These are phyloP conservation scores for Epiblema foenella DNA, from an alignment of 2,888 invertebrate genomes.

Conservation along the genomic window DNA sequence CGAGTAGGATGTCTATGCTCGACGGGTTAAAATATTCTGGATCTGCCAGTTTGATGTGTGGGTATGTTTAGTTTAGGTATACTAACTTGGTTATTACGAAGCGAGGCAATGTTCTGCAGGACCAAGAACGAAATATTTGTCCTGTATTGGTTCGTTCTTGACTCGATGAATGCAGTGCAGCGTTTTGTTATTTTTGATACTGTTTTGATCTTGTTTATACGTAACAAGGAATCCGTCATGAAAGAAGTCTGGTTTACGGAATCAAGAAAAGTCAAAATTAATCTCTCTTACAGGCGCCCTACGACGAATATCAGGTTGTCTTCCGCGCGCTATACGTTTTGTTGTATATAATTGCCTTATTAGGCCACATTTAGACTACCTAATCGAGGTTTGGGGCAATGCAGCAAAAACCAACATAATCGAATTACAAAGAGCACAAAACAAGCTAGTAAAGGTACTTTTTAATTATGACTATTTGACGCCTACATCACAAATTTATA, in stretches of 20 bases:
- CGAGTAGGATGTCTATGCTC: constrained; percentile 19
- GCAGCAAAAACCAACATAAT: no score
- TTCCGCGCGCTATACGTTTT: background rate
- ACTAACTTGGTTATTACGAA: constrained; percentile 9
- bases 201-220: constrained; percentile 18
- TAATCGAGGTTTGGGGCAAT: no score
- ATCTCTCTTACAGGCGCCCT: background rate
- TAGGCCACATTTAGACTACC: constrained; percentile 1
- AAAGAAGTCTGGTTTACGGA: constrained; percentile 8
- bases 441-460: no score
- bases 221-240: constrained; percentile 27
- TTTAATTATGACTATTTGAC: no score
- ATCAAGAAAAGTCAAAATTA: constrained; percentile 3
- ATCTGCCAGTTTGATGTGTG: constrained; percentile 21
- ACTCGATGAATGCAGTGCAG: constrained; percentile 16
- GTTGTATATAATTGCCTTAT: background rate
- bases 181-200: constrained; percentile 17
- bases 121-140: constrained; percentile 17
- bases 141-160: constrained; percentile 10
- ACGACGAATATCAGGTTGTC: background rate
- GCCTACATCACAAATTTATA: no score
- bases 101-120: constrained; percentile 15
- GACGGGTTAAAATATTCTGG: constrained; percentile 15
- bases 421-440: no score
- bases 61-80: constrained; percentile 20